Conservation (phyloP, 1,140 invertebrate species). For the Aphidius ervi region DNA sequence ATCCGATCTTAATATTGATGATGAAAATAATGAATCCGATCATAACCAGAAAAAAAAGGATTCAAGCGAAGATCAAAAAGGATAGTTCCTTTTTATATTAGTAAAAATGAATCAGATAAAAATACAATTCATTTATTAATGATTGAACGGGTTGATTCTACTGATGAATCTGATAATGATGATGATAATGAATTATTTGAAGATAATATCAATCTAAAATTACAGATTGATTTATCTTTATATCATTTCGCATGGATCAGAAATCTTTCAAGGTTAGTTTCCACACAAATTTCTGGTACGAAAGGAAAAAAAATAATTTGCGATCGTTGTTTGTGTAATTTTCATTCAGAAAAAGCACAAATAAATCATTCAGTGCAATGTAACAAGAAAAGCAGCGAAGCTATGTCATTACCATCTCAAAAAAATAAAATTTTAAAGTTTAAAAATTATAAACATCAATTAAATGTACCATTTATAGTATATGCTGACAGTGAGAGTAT, state of each 20-base stretch:
- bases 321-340: neutral
- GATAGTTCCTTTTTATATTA: neutral
- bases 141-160: neutral
- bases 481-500: constrained; percentile 40
- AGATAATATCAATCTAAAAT: neutral
- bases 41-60: too few species aligned
- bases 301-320: neutral
- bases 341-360: neutral
- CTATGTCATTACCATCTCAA: neutral
- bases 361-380: neutral
- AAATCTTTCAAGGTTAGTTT: neutral
- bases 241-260: constrained; percentile 7
- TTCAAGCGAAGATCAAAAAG: too few species aligned
- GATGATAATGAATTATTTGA: neutral
- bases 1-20: neutral
- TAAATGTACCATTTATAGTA: constrained; percentile 33
- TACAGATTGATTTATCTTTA: neutral
- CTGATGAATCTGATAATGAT: neutral
- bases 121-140: neutral
- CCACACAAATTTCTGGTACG: neutral
- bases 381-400: neutral
- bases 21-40: too few species aligned
- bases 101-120: neutral
- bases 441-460: constrained; percentile 34
- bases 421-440: constrained; percentile 21